Conservation (phyloP, 2,888 invertebrate genomes). For the Leptura quadrifasciata region DNA sequence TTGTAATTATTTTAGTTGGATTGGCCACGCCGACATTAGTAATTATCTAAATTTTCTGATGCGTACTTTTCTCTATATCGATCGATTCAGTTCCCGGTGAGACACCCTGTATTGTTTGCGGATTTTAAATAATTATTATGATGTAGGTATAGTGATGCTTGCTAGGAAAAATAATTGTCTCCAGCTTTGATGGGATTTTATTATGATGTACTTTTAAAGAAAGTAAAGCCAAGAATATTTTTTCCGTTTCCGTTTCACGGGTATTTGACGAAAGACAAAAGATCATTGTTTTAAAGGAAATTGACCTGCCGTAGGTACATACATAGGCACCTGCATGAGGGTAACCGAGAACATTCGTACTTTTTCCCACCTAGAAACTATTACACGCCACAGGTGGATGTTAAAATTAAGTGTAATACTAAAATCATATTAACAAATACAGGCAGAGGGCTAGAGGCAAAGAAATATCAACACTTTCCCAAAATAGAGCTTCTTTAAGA, state of each 20-base stretch:
- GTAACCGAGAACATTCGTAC: background rate
- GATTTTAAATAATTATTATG: background rate
- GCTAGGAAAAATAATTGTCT: background rate
- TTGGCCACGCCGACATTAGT: too few species aligned
- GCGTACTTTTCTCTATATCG: too few species aligned
- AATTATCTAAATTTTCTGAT: too few species aligned
- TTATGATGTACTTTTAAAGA: background rate
- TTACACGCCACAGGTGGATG: background rate
- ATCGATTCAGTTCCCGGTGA: too few species aligned
- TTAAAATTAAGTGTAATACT: background rate
- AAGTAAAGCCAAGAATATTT: background rate
- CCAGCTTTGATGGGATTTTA: background rate
- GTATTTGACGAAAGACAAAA: background rate
- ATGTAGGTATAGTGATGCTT: too few species aligned
- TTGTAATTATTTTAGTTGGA: too few species aligned
- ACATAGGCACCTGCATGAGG: background rate
- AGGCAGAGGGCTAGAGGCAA: too few species aligned
- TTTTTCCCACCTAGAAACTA: background rate
- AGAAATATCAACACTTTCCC: too few species aligned
- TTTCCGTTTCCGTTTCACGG: background rate
- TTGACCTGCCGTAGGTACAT: background rate
- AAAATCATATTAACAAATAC: too few species aligned
- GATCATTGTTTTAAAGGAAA: slow-evolving; percentile 1
- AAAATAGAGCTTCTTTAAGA: too few species aligned
- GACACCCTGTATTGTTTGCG: background rate